These are phyloP conservation scores for Thumatha senex DNA, from an alignment of 2,888 invertebrate genomes.

Conservation along the genomic window DNA sequence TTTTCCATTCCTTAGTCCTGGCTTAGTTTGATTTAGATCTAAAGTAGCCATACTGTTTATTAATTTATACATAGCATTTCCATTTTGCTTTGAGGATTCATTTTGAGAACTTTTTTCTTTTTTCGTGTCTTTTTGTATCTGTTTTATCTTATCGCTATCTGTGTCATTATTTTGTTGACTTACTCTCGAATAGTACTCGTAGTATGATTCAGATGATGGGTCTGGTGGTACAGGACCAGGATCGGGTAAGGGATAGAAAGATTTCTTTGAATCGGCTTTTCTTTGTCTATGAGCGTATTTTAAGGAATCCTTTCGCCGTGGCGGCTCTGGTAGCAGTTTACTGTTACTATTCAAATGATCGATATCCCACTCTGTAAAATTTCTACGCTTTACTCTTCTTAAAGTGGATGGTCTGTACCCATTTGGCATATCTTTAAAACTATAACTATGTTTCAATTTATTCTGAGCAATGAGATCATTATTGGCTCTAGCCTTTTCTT, in stretches of 20 bases:
- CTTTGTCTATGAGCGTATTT: conserved; percentile 80
- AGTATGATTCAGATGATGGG: conserved; percentile 77
- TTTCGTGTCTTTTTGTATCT: conserved; percentile 63
- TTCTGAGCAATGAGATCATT: conserved; percentile 79
- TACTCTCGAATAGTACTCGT: conserved; percentile 79
- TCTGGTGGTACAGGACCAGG: conserved; percentile 75
- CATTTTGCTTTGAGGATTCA: conserved; percentile 43
- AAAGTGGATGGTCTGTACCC: conserved; percentile 85
- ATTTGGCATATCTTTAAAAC: conserved; percentile 85
- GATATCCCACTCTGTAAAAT: conserved; percentile 84
- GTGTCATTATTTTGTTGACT: conserved; percentile 79
- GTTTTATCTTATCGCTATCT: conserved; percentile 75
- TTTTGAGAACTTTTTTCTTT: conserved; percentile 50
- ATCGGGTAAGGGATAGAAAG: conserved; percentile 70
- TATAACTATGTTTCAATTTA: conserved; percentile 80
- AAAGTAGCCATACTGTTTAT: conserved; percentile 78
- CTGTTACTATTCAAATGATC: conserved; percentile 66
- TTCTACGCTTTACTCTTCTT: conserved; percentile 79
- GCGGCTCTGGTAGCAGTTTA: conserved; percentile 69
- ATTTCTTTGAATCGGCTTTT: conserved; percentile 73
- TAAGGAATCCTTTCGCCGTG: conserved; percentile 76
- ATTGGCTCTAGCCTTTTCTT: conserved; percentile 78
- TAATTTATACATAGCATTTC: conserved; percentile 70
- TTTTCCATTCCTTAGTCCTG: conserved; percentile 63
- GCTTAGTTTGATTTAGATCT: conserved; percentile 69